Base-by-base conservation (phyloP, 2,888 invertebrate genomes). In the Periphyllus acericola region DNA sequence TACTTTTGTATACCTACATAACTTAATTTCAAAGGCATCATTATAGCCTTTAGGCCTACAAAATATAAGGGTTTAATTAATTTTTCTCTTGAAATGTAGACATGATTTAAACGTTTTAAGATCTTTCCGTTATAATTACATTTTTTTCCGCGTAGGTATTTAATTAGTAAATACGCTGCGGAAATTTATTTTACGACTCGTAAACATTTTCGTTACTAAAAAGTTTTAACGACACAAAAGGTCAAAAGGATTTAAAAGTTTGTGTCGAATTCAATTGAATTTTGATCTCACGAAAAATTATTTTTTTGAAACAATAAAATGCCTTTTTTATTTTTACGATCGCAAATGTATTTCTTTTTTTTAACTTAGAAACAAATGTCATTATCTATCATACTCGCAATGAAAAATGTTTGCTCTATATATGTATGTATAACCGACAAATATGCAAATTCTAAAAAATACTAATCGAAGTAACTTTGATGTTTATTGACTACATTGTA, bases 171-270 rank as follows among this genome's bases (percentile, higher is more conserved):
- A 0, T 32, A 17, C 17, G 9, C 25, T 25, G 17, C 25, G 52
- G 19, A 82, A 32, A 21, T 72, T 29, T 21, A 29, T 40, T 81
- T 81, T 40, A 81, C 29, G 46, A 71, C n/a, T 21, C 25, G 6
- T n/a, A 29, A 52, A 78, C 19, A 78, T 72, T 82, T 34, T 72
- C 34, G 14, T 72, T 21, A 5, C 8, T 72, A 17, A 32, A 72
- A 52, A 11, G 71, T 71, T 82, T 34, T 82, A 82, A 82, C 1
- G 52, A n/a, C 32, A 34, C 52, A 52, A 72, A 71, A 32, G 52
- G 40, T 14, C n/a, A 19, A 82, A 82, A 55, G 32, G 36, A 82
- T 36, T 66, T 80, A 66, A 66, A 82, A 40, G 71, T 55, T 82
- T 55, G 6, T 6, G 32, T 82, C 52, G 46, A 14, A 14, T 52